Percentiles rank a stretch among this genome's conserved stretches.
These are phyloP conservation scores for Eonycteris spelaea DNA, from an alignment of 2,113 vertebrate species.

Conservation along the genomic window DNA sequence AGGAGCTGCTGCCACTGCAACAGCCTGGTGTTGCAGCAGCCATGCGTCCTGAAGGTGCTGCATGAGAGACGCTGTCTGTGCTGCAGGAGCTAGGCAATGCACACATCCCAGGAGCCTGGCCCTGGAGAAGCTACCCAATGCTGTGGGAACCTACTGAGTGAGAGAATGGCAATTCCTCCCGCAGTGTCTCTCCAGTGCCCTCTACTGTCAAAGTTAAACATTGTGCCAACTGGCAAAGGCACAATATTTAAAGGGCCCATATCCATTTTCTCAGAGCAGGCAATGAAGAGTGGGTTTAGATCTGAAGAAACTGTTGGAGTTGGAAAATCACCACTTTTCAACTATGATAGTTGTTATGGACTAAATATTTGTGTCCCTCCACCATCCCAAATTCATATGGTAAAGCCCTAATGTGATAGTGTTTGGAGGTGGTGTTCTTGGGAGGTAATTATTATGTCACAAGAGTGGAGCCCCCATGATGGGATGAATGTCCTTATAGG, in stretches of 20 bases:
- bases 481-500: neutral
- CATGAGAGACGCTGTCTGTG: neutral
- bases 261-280: slow-evolving; percentile 28
- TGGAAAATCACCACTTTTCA: neutral
- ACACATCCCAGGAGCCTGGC: neutral
- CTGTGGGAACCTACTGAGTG: neutral
- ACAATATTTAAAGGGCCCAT: neutral
- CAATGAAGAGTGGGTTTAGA: neutral
- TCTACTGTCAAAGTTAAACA: slow-evolving; percentile 44
- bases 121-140: neutral
- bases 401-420: neutral
- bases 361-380: neutral
- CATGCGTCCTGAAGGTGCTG: neutral
- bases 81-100: neutral
- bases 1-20: neutral
- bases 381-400: neutral
- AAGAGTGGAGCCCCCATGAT: neutral
- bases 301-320: neutral
- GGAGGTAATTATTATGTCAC: neutral
- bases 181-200: slow-evolving; percentile 36
- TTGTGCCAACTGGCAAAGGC: neutral
- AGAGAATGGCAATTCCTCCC: neutral
- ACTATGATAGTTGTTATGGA: neutral
- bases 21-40: neutral
- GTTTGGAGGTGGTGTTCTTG: neutral